These are phyloP conservation scores for Phasia obesa DNA, from an alignment of 2,888 invertebrate genomes.

Conservation along the genomic window DNA sequence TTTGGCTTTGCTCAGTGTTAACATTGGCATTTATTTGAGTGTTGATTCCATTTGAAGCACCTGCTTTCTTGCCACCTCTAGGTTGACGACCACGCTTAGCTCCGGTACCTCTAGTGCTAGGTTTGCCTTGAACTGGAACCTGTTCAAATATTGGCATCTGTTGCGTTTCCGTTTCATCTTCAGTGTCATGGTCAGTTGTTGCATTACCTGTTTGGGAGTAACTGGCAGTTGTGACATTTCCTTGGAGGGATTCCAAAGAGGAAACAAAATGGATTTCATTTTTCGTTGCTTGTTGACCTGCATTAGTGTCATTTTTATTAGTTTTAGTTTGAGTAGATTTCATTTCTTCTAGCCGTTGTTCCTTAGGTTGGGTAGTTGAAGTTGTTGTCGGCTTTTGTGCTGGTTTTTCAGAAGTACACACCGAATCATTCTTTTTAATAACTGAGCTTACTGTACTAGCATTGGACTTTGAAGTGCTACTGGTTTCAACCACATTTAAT, in stretches of 20 bases:
- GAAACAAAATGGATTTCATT: not conserved
- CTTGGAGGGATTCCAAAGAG: slow-evolving; percentile 31
- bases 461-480: slow-evolving; percentile 14
- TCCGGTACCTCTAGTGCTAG: slow-evolving; percentile 75
- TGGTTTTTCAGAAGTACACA: slow-evolving; percentile 46
- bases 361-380: slow-evolving; percentile 21
- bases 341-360: not conserved
- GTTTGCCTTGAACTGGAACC: slow-evolving; percentile 75
- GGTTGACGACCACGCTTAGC: slow-evolving; percentile 79
- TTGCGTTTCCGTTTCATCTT: slow-evolving; percentile 79
- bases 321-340: slow-evolving; percentile 23
- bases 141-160: slow-evolving; percentile 71
- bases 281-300: not conserved
- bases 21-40: slow-evolving; percentile 75
- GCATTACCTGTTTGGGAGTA: slow-evolving; percentile 61
- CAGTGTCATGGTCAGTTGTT: slow-evolving; percentile 80
- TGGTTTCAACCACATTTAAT: slow-evolving; percentile 54
- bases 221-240: not conserved
- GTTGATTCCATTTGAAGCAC: slow-evolving; percentile 60
- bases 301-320: slow-evolving; percentile 29
- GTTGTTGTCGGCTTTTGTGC: not conserved
- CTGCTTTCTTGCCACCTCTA: slow-evolving; percentile 79
- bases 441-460: slow-evolving; percentile 22
- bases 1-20: slow-evolving; percentile 52
- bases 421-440: slow-evolving; percentile 54